Evolutionary conservation across 2,113 vertebrate genomes (phyloP), one percentile per base, ranked within the genome.

Genomic region (Strix aluco): DNA sequence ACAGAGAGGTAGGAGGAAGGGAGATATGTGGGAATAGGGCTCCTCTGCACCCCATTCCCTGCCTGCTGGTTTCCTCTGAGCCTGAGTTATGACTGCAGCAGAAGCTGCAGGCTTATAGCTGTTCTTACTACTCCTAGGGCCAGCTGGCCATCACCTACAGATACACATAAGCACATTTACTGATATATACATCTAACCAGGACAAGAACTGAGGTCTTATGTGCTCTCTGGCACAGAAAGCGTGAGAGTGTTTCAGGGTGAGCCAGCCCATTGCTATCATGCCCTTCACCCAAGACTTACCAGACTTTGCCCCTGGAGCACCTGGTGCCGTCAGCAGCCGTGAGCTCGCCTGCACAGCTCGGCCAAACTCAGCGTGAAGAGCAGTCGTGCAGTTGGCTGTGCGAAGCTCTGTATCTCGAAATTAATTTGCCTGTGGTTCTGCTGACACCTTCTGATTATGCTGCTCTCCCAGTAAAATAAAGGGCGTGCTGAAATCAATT

Each of bases 371-470:
- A 4, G 30, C 1, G 3, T 5, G 3, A 67, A 51, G 3, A 83
- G 30, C 42, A 91, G 59, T 18, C 14, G 0, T 23, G 47, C 3
- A 0, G n/a, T 19, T 4, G 8, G 40, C 66, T 72, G 11, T 36
- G 46, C 0, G 6, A 58, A 93, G 49, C 81, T 73, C n/a, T 84
- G 59, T 17, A 70, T 90, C 62, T 87, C n/a, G 5, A 71, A 87
- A 90, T 80, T 63, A 91, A 93, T 92, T 92, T 95, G 67, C 40
- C 84, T 62, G 78, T 94, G 78, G 85, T 95, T 95, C 89, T 95
- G 91, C 91, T 97, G 96, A 95, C 92, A 94, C 86, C 86, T 95
- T 97, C 86, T 94, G 95, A 92, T 95, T 87, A 70, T 55, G 55
- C 65, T 89, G 61, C 54, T 82, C 47, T 81, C 54, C 46, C 78